These are phyloP conservation scores for Scomber colias DNA, from an alignment of 2,113 vertebrate genomes.

Conservation along the genomic window DNA sequence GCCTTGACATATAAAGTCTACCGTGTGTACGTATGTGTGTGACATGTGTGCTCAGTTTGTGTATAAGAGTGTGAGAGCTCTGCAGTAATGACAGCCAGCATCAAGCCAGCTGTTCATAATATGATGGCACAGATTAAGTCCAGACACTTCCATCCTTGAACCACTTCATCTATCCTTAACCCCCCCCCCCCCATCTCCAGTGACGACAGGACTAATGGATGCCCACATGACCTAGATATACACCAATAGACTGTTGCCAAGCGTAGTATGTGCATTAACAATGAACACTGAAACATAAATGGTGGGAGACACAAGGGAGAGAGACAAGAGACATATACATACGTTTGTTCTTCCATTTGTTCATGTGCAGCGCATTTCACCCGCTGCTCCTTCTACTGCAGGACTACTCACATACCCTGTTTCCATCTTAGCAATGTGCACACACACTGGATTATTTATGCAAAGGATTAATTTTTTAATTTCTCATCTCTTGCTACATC, in stretches of 20 bases:
- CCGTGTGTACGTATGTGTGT: neutral
- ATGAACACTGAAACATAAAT: neutral
- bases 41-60: conserved; percentile 2
- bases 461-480: neutral
- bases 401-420: neutral
- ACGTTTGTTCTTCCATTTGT: neutral
- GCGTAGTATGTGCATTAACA: conserved; percentile 29
- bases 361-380: neutral
- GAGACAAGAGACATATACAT: neutral
- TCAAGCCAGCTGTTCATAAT: conserved; percentile 70
- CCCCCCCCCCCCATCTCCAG: conserved; percentile 26
- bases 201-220: conserved; percentile 52
- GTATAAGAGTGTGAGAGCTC: conserved; percentile 13
- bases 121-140: conserved; percentile 67
- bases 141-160: conserved; percentile 53
- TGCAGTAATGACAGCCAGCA: conserved; percentile 24
- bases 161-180: conserved; percentile 43
- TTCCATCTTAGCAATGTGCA: neutral
- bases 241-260: conserved; percentile 35
- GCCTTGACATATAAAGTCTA: neutral
- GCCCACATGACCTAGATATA: conserved; percentile 73
- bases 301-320: neutral
- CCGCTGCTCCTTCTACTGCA: neutral
- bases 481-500: neutral
- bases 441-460: neutral